Evolutionary conservation across 2,113 vertebrate genomes (phyloP).

Genomic region (Saccopteryx bilineata): DNA sequence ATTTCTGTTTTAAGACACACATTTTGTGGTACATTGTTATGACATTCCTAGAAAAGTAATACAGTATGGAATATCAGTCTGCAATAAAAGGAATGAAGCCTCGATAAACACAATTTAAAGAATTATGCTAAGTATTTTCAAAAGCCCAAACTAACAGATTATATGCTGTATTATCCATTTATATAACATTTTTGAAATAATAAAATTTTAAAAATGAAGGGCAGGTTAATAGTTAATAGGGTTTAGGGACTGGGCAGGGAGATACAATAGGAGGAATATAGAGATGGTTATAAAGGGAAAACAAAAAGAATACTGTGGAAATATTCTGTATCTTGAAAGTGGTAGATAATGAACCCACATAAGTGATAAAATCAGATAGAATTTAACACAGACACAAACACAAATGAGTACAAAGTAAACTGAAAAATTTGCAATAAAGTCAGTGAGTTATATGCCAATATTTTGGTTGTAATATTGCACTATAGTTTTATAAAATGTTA

Average conservation of each 20-base stretch:
- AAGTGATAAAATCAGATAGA: not conserved
- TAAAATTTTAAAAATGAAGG: no score
- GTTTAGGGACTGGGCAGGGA: not conserved
- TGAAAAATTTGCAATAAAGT: not conserved
- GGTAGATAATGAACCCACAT: not conserved
- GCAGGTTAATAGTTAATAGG: not conserved
- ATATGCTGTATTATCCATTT: no score
- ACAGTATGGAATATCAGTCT: not conserved
- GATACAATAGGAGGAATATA: not conserved
- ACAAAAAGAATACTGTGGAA: not conserved
- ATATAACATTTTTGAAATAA: no score
- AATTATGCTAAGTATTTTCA: no score
- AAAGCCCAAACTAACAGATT: no score
- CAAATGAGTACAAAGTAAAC: conserved; percentile 24
- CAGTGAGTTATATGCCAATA: not conserved
- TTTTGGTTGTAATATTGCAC: not conserved
- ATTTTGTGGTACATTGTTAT: not conserved
- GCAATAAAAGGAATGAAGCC: conserved; percentile 11
- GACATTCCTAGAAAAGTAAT: not conserved
- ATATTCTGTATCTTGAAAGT: conserved; percentile 19
- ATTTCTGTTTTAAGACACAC: no score
- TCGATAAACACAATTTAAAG: no score
- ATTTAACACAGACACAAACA: not conserved
- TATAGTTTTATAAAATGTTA: not conserved
- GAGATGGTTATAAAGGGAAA: not conserved